Conservation (phyloP, 2,888 invertebrate genomes). For the Erpobdella octoculata region DNA sequence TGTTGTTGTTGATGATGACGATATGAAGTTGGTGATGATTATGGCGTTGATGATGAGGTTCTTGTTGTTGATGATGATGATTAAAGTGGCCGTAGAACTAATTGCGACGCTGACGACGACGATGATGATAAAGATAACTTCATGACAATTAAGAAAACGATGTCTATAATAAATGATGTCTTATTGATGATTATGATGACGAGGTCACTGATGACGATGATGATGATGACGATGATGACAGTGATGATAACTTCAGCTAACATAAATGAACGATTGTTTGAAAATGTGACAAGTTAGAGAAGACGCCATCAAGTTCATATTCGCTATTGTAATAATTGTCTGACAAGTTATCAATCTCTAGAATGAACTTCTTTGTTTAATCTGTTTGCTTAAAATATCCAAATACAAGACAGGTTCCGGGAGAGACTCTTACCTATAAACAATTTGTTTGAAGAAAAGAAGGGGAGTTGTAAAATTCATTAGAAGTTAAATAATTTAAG, state of each 20-base stretch:
- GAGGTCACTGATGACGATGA: slow-evolving; percentile 23
- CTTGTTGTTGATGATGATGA: slow-evolving; percentile 17
- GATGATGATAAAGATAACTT: slow-evolving; percentile 25
- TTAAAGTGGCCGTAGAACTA: background rate
- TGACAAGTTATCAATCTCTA: too few relatives aligned
- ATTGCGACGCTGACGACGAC: slow-evolving; percentile 24
- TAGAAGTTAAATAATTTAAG: too few relatives aligned
- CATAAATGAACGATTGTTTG: too few relatives aligned
- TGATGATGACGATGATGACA: slow-evolving; percentile 24
- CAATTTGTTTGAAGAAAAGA: too few relatives aligned
- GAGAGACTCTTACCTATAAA: too few relatives aligned
- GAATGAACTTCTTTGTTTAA: too few relatives aligned
- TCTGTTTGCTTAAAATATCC: too few relatives aligned
- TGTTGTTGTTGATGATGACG: background rate
- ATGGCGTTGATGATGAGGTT: slow-evolving; percentile 20
- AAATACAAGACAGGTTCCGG: too few relatives aligned
- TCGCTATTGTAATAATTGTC: too few relatives aligned
- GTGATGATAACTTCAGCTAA: slow-evolving; percentile 10
- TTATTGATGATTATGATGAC: slow-evolving; percentile 26
- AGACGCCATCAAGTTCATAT: too few relatives aligned
- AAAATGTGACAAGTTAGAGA: too few relatives aligned
- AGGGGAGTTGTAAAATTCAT: too few relatives aligned
- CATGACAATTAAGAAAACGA: slow-evolving; percentile 15
- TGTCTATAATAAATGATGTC: background rate
- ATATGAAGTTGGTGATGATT: background rate